phyloP scores from a whole-genome alignment of 2,888 invertebrate species.

The Julus scanicus region DNA sequence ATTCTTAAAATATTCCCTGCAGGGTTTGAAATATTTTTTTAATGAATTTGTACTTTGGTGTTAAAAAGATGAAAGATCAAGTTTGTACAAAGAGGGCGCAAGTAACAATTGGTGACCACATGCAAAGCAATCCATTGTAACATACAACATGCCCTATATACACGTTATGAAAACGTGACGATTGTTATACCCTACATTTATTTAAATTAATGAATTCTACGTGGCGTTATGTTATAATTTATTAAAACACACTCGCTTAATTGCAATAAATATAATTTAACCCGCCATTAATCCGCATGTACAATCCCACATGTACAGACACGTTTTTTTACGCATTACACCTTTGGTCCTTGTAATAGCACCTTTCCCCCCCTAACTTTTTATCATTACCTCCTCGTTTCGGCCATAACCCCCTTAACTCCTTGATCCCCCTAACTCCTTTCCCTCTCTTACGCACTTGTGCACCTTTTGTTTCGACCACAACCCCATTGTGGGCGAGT shows the following conservation, averaged over 20 bases:
- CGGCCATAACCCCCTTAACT: background rate
- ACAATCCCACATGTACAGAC: background rate
- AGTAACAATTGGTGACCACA: no score
- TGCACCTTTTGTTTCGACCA: slow-evolving; percentile 22
- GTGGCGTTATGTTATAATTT: background rate
- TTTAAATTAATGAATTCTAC: background rate
- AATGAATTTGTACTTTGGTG: no score
- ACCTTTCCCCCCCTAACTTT: background rate
- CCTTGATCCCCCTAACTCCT: background rate
- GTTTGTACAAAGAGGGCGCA: no score
- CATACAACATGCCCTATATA: no score
- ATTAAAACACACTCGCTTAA: background rate
- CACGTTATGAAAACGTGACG: no score
- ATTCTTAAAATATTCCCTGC: no score
- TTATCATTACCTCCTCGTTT: background rate
- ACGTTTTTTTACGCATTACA: background rate
- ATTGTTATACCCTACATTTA: no score
- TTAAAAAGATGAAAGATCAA: no score
- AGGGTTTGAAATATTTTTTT: no score
- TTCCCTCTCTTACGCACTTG: background rate
- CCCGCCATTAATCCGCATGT: background rate
- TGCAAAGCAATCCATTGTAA: no score
- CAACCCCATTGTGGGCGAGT: background rate
- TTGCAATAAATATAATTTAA: background rate
- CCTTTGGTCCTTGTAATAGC: background rate